phyloP scores from a whole-genome alignment of 2,797 vertebrate genomes.

The Artibeus jamaicensis region DNA sequence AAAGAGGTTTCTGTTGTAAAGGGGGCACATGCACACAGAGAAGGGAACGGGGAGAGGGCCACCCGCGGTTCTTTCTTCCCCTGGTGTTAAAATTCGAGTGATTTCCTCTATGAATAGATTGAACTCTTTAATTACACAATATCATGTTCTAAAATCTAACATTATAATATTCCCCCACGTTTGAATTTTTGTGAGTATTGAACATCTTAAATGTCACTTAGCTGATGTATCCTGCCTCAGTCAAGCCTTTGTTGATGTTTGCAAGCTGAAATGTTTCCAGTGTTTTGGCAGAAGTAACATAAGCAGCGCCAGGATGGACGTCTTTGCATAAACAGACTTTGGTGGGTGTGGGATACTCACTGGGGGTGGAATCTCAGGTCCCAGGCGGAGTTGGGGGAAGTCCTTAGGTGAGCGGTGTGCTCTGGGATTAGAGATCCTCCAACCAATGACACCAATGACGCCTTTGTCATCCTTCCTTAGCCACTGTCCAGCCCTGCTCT shows the following conservation, averaged over 20 bases:
- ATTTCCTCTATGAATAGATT: not conserved
- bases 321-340: not conserved
- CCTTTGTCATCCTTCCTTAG: not conserved
- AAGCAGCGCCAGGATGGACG: not conserved
- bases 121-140: not conserved
- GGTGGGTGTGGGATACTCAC: not conserved
- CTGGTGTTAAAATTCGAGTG: not conserved
- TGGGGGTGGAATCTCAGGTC: not conserved
- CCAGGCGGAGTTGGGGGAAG: not conserved
- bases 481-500: not conserved
- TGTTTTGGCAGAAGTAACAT: not conserved
- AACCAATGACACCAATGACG: not conserved
- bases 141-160: slow-evolving; percentile 2
- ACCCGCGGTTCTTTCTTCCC: not conserved
- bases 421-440: not conserved
- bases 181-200: not conserved
- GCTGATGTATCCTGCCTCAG: not conserved
- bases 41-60: not conserved
- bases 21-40: not conserved
- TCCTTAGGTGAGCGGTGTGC: not conserved
- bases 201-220: not conserved
- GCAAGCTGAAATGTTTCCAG: not conserved
- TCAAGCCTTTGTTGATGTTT: not conserved
- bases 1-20: not conserved
- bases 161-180: not conserved